Base-by-base conservation (phyloP, 2,797 vertebrate genomes). In the Lerista edwardsae region DNA sequence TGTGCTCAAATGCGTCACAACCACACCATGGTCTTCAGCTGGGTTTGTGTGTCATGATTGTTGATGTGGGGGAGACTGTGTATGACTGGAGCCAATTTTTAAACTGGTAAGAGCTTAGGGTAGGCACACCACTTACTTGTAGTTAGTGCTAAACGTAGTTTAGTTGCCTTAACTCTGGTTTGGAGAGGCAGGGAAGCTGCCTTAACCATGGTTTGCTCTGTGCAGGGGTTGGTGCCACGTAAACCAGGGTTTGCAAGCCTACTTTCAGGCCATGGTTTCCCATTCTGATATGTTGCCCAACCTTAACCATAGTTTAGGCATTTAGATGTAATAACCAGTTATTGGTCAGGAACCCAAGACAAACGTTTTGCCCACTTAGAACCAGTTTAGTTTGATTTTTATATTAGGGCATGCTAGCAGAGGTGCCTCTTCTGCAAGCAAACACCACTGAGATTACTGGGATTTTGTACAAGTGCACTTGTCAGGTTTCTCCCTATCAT, bases 71-170 rank as follows among this genome's bases (percentile, higher is more conserved):
- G 90, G 85, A 41, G 34, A 9, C 7, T 0, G 0, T 51, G 82
- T 1, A 44, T 86, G 84, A 10, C 86, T 69, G 85, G 11, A 84
- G 83, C 86, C 86, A 91, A 77, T 86, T 79, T 88, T 85, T 82
- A 17, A 41, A 15, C 34, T 69, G 47, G 59, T 59, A 41, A n/a
- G n/a, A n/a, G n/a, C n/a, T n/a, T n/a, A n/a, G n/a, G n/a, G n/a
- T n/a, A n/a, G n/a, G n/a, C n/a, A n/a, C n/a, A n/a, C n/a, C n/a
- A n/a, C n/a, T n/a, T n/a, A n/a, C n/a, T n/a, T n/a, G n/a, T n/a
- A n/a, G n/a, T n/a, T n/a, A n/a, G n/a, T n/a, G n/a, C n/a, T n/a
- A n/a, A n/a, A n/a, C n/a, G n/a, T n/a, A n/a, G n/a, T n/a, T n/a
- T n/a, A n/a, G n/a, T n/a, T n/a, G n/a, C n/a, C n/a, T n/a, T n/a